Evolutionary conservation across 2,797 vertebrate genomes (phyloP), one percentile per base, ranked within the genome.

Genomic region (Scarus forsteni): DNA sequence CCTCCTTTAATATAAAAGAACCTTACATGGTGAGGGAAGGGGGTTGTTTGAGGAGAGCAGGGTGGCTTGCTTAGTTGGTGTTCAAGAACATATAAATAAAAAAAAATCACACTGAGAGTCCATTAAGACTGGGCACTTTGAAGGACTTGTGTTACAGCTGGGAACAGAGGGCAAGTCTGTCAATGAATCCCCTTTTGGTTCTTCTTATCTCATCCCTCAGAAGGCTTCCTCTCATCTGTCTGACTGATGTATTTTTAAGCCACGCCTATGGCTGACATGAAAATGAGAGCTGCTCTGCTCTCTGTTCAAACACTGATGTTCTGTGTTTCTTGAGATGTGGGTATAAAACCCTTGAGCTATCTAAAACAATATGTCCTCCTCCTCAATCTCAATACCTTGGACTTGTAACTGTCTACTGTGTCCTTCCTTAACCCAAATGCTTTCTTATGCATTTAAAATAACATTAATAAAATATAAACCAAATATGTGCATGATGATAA

Each of bases 221-320:
- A 85, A 81, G 77, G 46, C 52, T 12, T 45, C 70, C 68, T 61
- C 71, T 87, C 72, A 78, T 88, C 68, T 80, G 39, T 72, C 55
- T 70, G 75, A 88, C 71, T 81, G 85, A 86, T 87, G 76, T 86
- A 87, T 85, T 88, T 89, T 87, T 84, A 80, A 81, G 70, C 61
- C 58, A 76, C 59, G 67, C 65, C 71, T 72, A 45, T 80, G 74
- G 70, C 74, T 50, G 81, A 70, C 69, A 75, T 78, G 60, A 82
- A 85, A 83, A 83, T 74, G 58, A 73, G 65, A 6, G 11, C 56
- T 36, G 63, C 66, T 70, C 70, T 70, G 48, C 55, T 70, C 64
- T 44, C 46, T 58, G 70, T 61, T 74, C 71, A 77, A 63, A 79
- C 69, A 60, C n/a, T 9, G 50, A 80, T 53, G 52, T 50, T 27